Evolutionary conservation across 2,797 vertebrate genomes (phyloP), one percentile per base, ranked within the genome.

Genomic region (Poliocrania exsul): DNA sequence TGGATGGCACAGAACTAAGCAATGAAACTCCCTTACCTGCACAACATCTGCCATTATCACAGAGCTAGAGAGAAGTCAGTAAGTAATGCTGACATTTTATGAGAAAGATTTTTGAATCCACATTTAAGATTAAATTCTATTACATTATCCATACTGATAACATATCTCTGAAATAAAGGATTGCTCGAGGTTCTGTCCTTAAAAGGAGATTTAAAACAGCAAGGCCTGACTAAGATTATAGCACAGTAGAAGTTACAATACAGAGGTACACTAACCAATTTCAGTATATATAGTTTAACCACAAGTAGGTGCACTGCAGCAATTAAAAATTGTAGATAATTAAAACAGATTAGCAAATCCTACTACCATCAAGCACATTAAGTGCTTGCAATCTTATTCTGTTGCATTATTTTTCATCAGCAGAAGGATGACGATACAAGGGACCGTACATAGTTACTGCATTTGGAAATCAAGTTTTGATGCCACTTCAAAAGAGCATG

Each of bases 1-100:
- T 96, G 93, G 80, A 94, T 82, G 84, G 83, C 86, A 97, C 50
- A 84, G 82, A 92, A 85, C 86, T 94, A 85, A 95, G 75, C 95
- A 61, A 80, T 58, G 94, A 97, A 95, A 96, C 91, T 95, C 88
- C 78, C 84, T 90, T 96, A 97, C 91, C 89, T 95, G 71, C 86
- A 94, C 60, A 91, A 46, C 96, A 96, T 92, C 93, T 90, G 90
- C 81, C 91, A 90, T 91, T 96, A 96, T 51, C 94, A 96, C 81
- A 88, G 71, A 88, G 83, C 81, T 75, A 83, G 62, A 95, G 80
- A 80, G 65, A 82, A 95, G 79, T 95, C 97, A 87, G 73, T 96
- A 95, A 95, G 86, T 92, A 96, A 90, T 77, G 90, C 81, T 96
- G 86, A 96, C 79, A 78, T 56, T 88, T 50, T 87, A 84, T 92